A percentile compares a stretch with the other conserved stretches of the same genome.
Conservation (phyloP, 2,888 invertebrate genomes). For the Tillus elongatus region DNA sequence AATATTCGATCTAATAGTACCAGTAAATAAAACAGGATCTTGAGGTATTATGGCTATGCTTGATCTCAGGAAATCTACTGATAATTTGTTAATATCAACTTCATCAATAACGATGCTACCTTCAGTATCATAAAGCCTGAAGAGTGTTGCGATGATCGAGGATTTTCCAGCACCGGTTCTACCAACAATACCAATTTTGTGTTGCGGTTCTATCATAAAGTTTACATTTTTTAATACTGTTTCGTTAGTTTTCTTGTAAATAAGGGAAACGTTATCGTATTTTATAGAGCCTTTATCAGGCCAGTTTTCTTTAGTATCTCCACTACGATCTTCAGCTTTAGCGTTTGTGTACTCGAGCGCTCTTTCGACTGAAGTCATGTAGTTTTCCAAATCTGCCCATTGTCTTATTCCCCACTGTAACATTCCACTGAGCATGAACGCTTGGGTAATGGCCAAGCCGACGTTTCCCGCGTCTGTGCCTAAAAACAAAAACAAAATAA, state of each 20-base stretch:
- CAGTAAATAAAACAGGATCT: slow-evolving; percentile 46
- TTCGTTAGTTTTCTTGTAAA: slow-evolving; percentile 61
- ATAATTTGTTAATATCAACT: slow-evolving; percentile 36
- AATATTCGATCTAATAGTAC: slow-evolving; percentile 44
- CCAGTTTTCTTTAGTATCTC: slow-evolving; percentile 50
- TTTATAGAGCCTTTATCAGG: slow-evolving; percentile 49
- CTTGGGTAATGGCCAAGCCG: slow-evolving; percentile 72
- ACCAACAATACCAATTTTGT: slow-evolving; percentile 72
- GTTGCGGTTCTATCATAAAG: slow-evolving; percentile 56
- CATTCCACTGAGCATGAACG: slow-evolving; percentile 62
- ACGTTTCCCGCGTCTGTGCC: slow-evolving; percentile 43
- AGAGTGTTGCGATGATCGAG: slow-evolving; percentile 66
- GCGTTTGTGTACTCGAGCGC: slow-evolving; percentile 46
- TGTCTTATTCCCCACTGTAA: slow-evolving; percentile 61
- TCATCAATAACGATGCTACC: slow-evolving; percentile 55
- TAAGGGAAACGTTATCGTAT: slow-evolving; percentile 55
- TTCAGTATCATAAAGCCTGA: slow-evolving; percentile 60
- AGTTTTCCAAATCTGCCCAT: slow-evolving; percentile 71
- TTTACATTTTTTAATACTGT: slow-evolving; percentile 58
- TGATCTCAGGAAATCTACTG: slow-evolving; percentile 42
- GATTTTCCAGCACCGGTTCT: slow-evolving; percentile 82
- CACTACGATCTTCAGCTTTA: slow-evolving; percentile 33
- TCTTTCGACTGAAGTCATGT: slow-evolving; percentile 85
- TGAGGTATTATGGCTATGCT: slow-evolving; percentile 47
- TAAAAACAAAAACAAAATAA: too few species aligned